These are phyloP conservation scores for Brachyopa scutellaris DNA, from an alignment of 2,888 invertebrate genomes.

Conservation along the genomic window DNA sequence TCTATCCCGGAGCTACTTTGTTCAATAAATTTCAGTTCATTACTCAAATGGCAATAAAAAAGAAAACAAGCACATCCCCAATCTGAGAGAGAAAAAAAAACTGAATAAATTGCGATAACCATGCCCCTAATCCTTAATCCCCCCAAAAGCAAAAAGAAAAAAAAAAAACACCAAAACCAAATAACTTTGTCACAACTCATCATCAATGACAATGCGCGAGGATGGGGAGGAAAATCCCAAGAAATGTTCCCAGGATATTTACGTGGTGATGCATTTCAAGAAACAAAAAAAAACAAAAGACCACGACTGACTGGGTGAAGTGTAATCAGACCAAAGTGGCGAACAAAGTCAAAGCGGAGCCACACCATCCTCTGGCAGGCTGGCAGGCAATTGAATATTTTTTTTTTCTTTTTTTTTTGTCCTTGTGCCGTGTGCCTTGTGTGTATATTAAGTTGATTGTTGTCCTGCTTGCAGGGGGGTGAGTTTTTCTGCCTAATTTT, in stretches of 20 bases:
- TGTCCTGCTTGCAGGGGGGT: conserved; percentile 60
- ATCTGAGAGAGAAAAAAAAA: conserved; percentile 1
- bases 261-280: conserved; percentile 24
- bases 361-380: conserved; percentile 15
- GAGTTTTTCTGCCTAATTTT: conserved; percentile 58
- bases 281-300: conserved; percentile 17
- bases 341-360: conserved; percentile 32
- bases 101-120: conserved; percentile 41
- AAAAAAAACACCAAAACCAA: conserved; percentile 13
- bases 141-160: not conserved
- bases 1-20: not conserved
- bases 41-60: conserved; percentile 30
- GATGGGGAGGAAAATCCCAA: not conserved
- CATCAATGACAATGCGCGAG: conserved; percentile 39
- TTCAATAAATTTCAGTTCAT: conserved; percentile 48
- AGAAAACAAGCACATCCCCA: conserved; percentile 1
- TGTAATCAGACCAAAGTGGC: conserved; percentile 66
- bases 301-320: conserved; percentile 15
- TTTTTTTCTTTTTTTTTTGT: conserved; percentile 1
- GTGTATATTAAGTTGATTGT: conserved; percentile 60
- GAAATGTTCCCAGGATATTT: conserved; percentile 26
- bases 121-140: not conserved
- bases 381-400: conserved; percentile 48
- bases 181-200: conserved; percentile 58
- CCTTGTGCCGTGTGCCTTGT: conserved; percentile 5